Evolutionary conservation across 2,113 vertebrate species (phyloP), one percentile per base, ranked within the genome.

Genomic region (Falcunculus frontatus): DNA sequence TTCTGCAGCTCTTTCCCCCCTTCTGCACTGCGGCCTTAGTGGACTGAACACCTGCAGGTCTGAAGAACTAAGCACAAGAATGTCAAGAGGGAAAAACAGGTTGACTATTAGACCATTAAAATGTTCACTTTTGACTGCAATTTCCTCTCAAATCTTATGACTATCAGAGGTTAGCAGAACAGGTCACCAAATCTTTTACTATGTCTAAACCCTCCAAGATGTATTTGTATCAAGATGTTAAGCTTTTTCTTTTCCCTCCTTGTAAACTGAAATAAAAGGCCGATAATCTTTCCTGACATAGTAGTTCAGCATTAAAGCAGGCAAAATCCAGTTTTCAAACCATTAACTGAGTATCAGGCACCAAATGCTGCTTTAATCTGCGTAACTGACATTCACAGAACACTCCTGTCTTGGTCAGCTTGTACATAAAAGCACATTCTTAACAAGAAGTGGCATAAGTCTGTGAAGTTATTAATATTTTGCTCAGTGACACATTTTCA

Each of bases 1-100:
- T 97, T 98, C 89, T 16, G 8, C 80, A 93, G 87, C 84, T 95
- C 84, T 84, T 94, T 37, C 41, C 73, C 83, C 73, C 44, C 79
- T 74, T 70, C 75, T 83, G 56, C 84, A 77, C 91, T 70, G 68
- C 76, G 75, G 77, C 74, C 92, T 93, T 69, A 88, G 70, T 84
- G 87, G 85, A 90, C 78, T 46, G 86, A 94, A 81, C 79, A 96
- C 86, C 93, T 94, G 82, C 84, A 78, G 62, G 64, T 93, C 82
- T 84, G 82, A 78, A 85, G 68, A 89, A 60, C 60, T 64, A 65
- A 89, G 82, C 20, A 49, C 20, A 30, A 37, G 33, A 85, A 74
- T 55, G 75, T 47, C 70, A 93, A 92, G 46, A 76, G 86, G 39
- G 35, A 89, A 89, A 80, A 90, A 29, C 41, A 87, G 29, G 50